These are phyloP conservation scores for Corythornis madagascariensis DNA, from an alignment of 2,113 vertebrate species.

Conservation along the genomic window DNA sequence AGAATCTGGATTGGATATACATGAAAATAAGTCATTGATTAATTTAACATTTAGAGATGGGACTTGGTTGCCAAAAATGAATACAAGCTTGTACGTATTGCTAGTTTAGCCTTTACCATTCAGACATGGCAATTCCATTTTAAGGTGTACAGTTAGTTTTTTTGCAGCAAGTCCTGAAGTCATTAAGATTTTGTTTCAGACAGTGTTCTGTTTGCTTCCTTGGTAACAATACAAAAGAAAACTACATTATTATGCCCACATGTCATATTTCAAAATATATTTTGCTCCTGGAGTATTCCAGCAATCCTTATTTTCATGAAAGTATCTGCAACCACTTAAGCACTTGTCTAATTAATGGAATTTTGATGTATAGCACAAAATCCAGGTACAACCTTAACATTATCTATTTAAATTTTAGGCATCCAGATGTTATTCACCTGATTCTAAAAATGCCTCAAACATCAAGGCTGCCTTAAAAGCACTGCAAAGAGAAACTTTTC, in stretches of 20 bases:
- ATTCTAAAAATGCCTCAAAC: neutral
- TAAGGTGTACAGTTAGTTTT: neutral
- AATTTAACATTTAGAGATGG: neutral
- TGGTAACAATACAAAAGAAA: constrained; percentile 37
- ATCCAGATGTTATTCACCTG: neutral
- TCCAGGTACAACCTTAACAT: neutral
- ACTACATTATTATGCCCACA: neutral
- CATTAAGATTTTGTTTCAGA: neutral
- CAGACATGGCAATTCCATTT: neutral
- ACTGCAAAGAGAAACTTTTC: neutral
- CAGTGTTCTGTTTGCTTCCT: neutral
- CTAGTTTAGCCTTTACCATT: neutral
- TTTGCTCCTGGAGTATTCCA: neutral
- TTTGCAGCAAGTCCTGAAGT: neutral
- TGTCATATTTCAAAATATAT: neutral
- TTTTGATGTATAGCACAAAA: neutral
- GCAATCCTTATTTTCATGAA: neutral
- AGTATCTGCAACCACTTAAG: neutral
- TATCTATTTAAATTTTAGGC: neutral
- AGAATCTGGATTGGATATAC: neutral
- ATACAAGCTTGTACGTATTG: neutral
- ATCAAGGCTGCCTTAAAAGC: neutral
- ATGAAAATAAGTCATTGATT: neutral
- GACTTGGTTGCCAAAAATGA: neutral
- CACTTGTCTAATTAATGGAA: neutral